Evolutionary conservation across 2,797 vertebrate species (phyloP), one percentile per base, ranked within the genome.

Genomic region (Lindbergichthys nudifrons): DNA sequence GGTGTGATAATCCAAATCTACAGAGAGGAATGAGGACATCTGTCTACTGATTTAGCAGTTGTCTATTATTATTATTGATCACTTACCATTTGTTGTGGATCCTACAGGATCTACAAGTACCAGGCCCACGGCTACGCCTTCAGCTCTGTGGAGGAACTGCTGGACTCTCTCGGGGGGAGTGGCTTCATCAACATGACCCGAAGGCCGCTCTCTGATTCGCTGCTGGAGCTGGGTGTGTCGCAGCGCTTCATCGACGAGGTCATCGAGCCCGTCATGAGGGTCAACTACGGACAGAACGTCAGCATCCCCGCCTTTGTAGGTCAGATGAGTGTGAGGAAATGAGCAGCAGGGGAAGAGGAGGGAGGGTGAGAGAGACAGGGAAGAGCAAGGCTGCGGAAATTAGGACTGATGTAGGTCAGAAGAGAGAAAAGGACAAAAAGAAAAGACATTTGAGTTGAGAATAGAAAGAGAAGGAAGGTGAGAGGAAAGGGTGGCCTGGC

Each of bases 231-330:
- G 83, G 98, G 98, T 0, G 95, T 99, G 91, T 97, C 97, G 0
- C 98, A 99, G 89, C 97, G 96, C 75, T 99, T 99, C 46, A 97
- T 99, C 14, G 97, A 99, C 0, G 98, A 99, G 0, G 95, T 99
- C 75, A 96, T 99, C 21, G 96, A 96, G 0, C 97, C 97, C 0
- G 93, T 98, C 66, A 97, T 97, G 91, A 96, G 97, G 84, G 96
- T 97, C 92, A 98, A 96, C 95, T 98, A 98, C 0, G 96, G 97
- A 61, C 98, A 99, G 92, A 97, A 98, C 0, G 94, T 97, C 88
- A 94, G 95, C 73, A 96, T 99, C 86, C 97, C 97, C 0, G 98
- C 98, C n/a, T 98, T 99, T 26, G 98, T 97, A 62, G 98, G 98
- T 99, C 85, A 94, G 94, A 70, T 30, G 65, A 66, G 64, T 73